These are phyloP conservation scores for Myrmecobius fasciatus DNA, from an alignment of 2,113 vertebrate species.

Conservation along the genomic window DNA sequence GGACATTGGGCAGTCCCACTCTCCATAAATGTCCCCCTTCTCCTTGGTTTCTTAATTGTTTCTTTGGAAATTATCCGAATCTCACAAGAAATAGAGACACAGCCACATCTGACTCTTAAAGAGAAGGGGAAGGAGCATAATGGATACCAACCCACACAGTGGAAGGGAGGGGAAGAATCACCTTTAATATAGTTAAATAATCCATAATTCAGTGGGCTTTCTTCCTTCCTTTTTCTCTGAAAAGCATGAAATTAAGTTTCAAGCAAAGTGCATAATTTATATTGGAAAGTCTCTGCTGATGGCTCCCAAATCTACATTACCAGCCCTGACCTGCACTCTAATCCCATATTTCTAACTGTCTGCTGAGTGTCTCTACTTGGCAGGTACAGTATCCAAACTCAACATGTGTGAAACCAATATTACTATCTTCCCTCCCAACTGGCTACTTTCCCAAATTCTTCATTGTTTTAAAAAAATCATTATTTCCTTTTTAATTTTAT, in stretches of 20 bases:
- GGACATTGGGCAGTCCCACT: background rate
- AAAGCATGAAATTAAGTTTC: constrained; percentile 76
- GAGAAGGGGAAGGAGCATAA: constrained; percentile 40
- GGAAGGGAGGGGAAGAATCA: constrained; percentile 51
- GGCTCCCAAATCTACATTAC: constrained; percentile 39
- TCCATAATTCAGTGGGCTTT: constrained; percentile 79
- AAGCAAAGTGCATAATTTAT: constrained; percentile 76
- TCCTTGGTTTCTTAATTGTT: constrained; percentile 47
- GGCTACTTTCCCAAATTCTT: constrained; percentile 18
- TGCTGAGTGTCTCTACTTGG: background rate
- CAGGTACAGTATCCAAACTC: background rate
- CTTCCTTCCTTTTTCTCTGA: constrained; percentile 72
- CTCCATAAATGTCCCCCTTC: constrained; percentile 44
- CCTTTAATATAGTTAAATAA: constrained; percentile 73
- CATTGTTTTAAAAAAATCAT: constrained; percentile 4
- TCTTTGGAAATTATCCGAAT: constrained; percentile 63
- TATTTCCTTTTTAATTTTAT: constrained; percentile 30
- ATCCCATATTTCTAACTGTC: background rate
- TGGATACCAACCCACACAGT: constrained; percentile 45
- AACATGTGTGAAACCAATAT: background rate
- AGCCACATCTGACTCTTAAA: constrained; percentile 44
- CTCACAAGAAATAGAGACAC: constrained; percentile 58
- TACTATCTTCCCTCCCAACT: background rate
- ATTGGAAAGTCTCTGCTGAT: constrained; percentile 55
- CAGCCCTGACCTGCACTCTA: constrained; percentile 5